These are phyloP conservation scores for Daphoenositta chrysoptera DNA, from an alignment of 2,113 vertebrate species.

Conservation along the genomic window DNA sequence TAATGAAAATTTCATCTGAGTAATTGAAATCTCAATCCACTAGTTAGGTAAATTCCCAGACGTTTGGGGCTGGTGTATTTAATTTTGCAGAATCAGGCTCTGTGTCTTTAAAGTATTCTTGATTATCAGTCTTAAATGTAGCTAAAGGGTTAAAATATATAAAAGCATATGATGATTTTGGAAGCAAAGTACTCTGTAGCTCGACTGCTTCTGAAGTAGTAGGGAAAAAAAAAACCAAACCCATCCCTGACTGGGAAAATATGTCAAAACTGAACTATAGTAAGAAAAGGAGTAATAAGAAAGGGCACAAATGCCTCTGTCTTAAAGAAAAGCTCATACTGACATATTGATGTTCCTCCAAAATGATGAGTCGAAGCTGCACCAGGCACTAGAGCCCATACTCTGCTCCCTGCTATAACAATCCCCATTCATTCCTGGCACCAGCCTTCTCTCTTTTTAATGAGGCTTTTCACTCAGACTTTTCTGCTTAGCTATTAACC, in stretches of 20 bases:
- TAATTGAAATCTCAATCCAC: neutral
- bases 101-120: neutral
- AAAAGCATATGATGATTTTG: neutral
- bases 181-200: neutral
- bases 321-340: constrained; percentile 22
- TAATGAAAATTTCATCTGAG: neutral
- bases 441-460: constrained; percentile 38
- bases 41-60: neutral
- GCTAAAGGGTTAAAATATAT: neutral
- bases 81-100: neutral
- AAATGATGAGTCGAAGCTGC: neutral
- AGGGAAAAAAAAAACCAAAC: neutral
- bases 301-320: constrained; percentile 12
- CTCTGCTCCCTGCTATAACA: neutral
- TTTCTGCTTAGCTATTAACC: constrained; percentile 43
- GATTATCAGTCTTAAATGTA: neutral
- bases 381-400: neutral
- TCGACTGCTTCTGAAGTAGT: neutral
- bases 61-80: neutral
- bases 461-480: constrained; percentile 34
- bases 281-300: constrained; percentile 24
- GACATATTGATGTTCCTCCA: neutral
- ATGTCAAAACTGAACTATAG: neutral
- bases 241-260: neutral
- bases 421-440: neutral